Evolutionary conservation across 92 coral and sea anemone species (phyloP), one percentile per base, ranked within the genome.

Genomic region (Epizoanthus scotinus): DNA sequence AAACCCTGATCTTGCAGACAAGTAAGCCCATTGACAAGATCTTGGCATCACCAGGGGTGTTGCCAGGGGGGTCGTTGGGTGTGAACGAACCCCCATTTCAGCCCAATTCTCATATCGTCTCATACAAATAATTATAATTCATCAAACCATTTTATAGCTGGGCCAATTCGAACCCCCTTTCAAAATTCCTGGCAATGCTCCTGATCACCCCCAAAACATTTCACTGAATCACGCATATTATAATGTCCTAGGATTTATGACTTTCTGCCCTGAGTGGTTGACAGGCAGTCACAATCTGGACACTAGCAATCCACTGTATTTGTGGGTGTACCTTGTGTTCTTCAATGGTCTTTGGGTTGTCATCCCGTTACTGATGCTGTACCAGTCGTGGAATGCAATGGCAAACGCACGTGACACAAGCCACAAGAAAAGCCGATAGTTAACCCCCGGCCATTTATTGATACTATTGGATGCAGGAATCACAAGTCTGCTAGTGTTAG

Each of bases 231-330:
- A 24, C 44, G 31, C 47, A 24, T 70, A 17, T 12, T 36, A n/a
- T n/a, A 0, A 40, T 77, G 63, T 12, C 56, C 10, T 17, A 88
- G 95, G 92, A 12, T 91, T 91, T 80, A 88, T 91, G 95, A 91
- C 86, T 1, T 91, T 91, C 65, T 85, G 90, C 44, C 95, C 95
- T 8, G 92, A 91, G 73, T 91, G 92, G 92, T 25, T 91, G 67
- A 77, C 85, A 2, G 92, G 94, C 13, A 81, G 89, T 25, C 92
- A 52, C 19, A 82, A 83, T 57, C 89, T 91, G 65, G 79, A 91
- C 82, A 91, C 90, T 25, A 82, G 79, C 31, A 84, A 86, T 25
- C 84, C 84, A 3, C 69, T 91, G 18, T 66, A 91, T 64, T 85
- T 89, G 54, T 91, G 85, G 80, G 63, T 86, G 24, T 91, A 91